A percentile compares a stretch with the other conserved stretches of the same genome.
phyloP scores from a whole-genome alignment of 2,888 invertebrate species.

The Hemistola chrysoprasaria region DNA sequence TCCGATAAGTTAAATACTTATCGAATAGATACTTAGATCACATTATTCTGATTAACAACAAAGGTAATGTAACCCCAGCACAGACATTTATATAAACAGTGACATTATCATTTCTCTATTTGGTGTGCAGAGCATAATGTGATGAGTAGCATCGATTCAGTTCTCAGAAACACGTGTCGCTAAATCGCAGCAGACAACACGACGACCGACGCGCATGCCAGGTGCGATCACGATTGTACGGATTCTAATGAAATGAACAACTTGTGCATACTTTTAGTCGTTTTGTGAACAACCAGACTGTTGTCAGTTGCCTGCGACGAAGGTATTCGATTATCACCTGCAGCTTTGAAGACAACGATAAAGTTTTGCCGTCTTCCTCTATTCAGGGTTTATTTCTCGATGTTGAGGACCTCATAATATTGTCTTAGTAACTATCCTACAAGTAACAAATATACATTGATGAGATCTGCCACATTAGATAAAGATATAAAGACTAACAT shows the following conservation, averaged over 20 bases:
- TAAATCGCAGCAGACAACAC: constrained; percentile 55
- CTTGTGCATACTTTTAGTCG: constrained; percentile 37
- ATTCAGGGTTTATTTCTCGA: too few species aligned
- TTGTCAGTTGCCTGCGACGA: constrained; percentile 9
- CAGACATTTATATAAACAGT: constrained; percentile 58
- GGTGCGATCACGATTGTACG: constrained; percentile 55
- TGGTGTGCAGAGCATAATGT: constrained; percentile 50
- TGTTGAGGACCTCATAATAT: too few species aligned
- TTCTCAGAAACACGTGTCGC: constrained; percentile 58
- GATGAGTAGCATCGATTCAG: constrained; percentile 47
- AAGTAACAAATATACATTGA: too few species aligned
- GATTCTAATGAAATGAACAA: constrained; percentile 34
- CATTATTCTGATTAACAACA: too few species aligned
- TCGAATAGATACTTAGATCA: too few species aligned
- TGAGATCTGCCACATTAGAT: too few species aligned
- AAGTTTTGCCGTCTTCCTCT: too few species aligned
- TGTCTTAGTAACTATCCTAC: too few species aligned
- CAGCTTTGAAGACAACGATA: too few species aligned
- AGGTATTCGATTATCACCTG: not conserved
- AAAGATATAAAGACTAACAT: too few species aligned
- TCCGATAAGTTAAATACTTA: too few species aligned
- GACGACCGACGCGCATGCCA: constrained; percentile 46
- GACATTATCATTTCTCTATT: constrained; percentile 64
- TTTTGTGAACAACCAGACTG: constrained; percentile 26
- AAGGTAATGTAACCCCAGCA: constrained; percentile 58